phyloP scores from a whole-genome alignment of 1,140 invertebrate genomes.

The Melipona quadrifasciata region DNA sequence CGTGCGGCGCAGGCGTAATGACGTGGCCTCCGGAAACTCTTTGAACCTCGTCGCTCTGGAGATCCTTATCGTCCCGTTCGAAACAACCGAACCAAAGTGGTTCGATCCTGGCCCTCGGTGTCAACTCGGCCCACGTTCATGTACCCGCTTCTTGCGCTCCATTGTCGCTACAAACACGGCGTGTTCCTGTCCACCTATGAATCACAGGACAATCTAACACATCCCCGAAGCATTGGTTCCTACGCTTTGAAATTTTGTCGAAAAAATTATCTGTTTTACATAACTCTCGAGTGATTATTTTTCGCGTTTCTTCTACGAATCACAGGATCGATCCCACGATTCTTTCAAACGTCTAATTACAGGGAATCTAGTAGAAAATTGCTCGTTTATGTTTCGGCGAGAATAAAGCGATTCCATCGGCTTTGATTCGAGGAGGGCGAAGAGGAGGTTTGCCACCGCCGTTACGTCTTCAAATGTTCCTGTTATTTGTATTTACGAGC shows the following conservation, averaged over 20 bases:
- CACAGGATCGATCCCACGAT: no score
- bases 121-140: neutral
- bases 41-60: slow-evolving; percentile 36
- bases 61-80: slow-evolving; percentile 23
- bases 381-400: neutral
- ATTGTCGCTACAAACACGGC: neutral
- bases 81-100: neutral
- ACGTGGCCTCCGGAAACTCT: slow-evolving; percentile 40
- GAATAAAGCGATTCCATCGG: no score
- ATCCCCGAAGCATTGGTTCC: no score
- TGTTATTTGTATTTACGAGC: slow-evolving; percentile 61
- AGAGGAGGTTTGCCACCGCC: neutral
- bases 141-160: neutral
- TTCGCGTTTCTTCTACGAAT: no score
- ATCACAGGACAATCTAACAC: neutral
- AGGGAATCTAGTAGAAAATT: neutral
- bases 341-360: neutral
- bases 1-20: slow-evolving; percentile 20
- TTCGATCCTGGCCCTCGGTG: neutral
- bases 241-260: no score
- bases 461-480: slow-evolving; percentile 5
- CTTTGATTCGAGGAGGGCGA: slow-evolving; percentile 3
- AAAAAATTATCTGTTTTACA: no score
- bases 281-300: no score
- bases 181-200: neutral